phyloP scores from a whole-genome alignment of 2,113 vertebrate genomes.

The Eretmochelys imbricata region DNA sequence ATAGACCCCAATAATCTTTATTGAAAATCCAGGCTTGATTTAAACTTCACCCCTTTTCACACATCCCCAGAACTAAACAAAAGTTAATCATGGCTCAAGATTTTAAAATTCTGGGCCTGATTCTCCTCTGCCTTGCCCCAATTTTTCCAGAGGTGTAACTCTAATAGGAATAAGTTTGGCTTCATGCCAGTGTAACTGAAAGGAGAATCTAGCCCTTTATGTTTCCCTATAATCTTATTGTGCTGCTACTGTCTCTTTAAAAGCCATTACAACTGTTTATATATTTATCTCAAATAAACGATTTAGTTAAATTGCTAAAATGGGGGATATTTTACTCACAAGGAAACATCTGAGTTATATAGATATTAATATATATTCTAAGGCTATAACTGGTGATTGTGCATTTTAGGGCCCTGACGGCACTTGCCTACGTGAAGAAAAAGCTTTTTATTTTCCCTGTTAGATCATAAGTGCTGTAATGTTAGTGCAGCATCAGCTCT shows the following conservation, averaged over 20 bases:
- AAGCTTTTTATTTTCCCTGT: constrained; percentile 72
- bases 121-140: background rate
- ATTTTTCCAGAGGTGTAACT: background rate
- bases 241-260: constrained; percentile 47
- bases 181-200: background rate
- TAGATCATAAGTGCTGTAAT: constrained; percentile 74
- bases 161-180: background rate
- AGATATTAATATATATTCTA: constrained; percentile 51
- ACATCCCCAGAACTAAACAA: background rate
- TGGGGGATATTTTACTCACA: constrained; percentile 62
- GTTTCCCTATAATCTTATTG: constrained; percentile 58
- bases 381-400: constrained; percentile 67
- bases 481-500: constrained; percentile 77
- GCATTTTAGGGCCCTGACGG: constrained; percentile 70
- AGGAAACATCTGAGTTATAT: constrained; percentile 74
- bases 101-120: background rate
- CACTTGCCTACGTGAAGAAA: constrained; percentile 61
- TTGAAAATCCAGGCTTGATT: background rate
- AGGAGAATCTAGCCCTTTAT: background rate
- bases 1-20: background rate
- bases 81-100: background rate
- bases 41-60: background rate
- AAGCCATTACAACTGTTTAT: constrained; percentile 60
- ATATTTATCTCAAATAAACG: constrained; percentile 63
- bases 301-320: constrained; percentile 71